phyloP scores from a whole-genome alignment of 1,140 invertebrate species.

The Rhagoletis zephyria region DNA sequence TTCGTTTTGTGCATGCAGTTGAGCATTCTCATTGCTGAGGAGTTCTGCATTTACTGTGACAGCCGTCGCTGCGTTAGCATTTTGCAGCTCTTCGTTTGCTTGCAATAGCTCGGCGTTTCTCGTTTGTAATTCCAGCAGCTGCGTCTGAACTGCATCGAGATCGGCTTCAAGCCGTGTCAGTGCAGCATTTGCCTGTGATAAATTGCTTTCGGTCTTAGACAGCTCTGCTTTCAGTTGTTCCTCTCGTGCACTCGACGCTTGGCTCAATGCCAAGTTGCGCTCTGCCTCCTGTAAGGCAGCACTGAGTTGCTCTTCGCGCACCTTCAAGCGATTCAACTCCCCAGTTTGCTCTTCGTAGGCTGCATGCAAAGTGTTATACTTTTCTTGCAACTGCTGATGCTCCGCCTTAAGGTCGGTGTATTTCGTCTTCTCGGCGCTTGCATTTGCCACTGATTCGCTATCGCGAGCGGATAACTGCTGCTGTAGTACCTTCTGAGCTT shows the following conservation, averaged over 20 bases:
- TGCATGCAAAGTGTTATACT: conserved; percentile 34
- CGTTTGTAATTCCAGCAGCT: conserved; percentile 10
- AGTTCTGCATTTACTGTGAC: neutral
- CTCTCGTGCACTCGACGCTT: neutral
- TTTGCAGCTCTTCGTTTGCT: conserved; percentile 61
- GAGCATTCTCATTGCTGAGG: conserved; percentile 9
- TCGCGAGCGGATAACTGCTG: conserved; percentile 62
- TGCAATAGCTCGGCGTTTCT: conserved; percentile 10
- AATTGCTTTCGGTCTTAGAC: conserved; percentile 13
- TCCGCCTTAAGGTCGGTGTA: conserved; percentile 58
- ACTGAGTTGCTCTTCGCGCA: neutral
- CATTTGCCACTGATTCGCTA: neutral
- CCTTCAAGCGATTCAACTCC: conserved; percentile 18
- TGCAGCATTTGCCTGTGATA: conserved; percentile 24
- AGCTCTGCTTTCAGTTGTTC: conserved; percentile 58
- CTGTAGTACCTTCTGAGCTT: conserved; percentile 59
- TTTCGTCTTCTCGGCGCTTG: conserved; percentile 56
- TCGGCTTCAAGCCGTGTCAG: neutral
- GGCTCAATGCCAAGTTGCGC: neutral
- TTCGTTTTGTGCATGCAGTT: neutral
- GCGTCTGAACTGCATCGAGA: neutral
- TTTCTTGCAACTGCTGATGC: conserved; percentile 55
- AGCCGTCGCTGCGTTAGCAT: neutral
- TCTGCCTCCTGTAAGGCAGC: conserved; percentile 3
- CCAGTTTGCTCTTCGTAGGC: neutral